A percentile compares a stretch with the other conserved stretches of the same genome.
phyloP scores from a whole-genome alignment of 2,888 invertebrate genomes.

The Branchinecta sandiegonensis region DNA sequence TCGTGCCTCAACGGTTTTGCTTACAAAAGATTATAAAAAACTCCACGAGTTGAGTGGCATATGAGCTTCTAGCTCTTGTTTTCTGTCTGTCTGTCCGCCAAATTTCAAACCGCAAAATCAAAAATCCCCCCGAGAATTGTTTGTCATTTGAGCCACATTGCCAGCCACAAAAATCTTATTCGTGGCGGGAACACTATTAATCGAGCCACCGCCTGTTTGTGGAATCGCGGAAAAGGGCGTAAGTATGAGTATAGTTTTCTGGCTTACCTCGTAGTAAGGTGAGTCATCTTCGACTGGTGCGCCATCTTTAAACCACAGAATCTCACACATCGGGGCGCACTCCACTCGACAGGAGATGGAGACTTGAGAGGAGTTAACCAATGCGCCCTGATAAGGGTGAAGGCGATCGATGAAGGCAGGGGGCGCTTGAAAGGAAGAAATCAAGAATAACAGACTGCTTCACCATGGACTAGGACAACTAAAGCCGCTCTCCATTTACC shows the following conservation, averaged over 20 bases:
- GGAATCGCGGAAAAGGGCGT: too few relatives aligned
- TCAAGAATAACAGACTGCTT: background rate
- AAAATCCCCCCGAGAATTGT: too few relatives aligned
- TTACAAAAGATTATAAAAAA: too few relatives aligned
- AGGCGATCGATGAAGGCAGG: conserved; percentile 74
- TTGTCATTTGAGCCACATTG: background rate
- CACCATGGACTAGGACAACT: background rate
- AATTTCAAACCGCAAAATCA: too few relatives aligned
- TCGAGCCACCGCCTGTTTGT: background rate
- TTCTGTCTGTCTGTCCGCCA: too few relatives aligned
- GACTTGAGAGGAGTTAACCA: conserved; percentile 46
- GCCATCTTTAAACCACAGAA: conserved; percentile 70
- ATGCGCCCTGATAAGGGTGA: conserved; percentile 59
- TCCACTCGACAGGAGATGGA: conserved; percentile 71
- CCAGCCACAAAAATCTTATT: conserved; percentile 21
- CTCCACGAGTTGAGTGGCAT: too few relatives aligned
- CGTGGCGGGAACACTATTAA: background rate
- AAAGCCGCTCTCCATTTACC: background rate
- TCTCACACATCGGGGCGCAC: conserved; percentile 60
- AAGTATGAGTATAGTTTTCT: too few relatives aligned
- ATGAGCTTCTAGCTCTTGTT: too few relatives aligned
- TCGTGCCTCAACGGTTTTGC: too few relatives aligned
- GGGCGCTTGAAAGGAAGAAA: conserved; percentile 47
- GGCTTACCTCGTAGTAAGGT: conserved; percentile 20
- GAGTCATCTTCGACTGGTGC: conserved; percentile 44